Evolutionary conservation across 2,113 vertebrate species (phyloP), one percentile per base, ranked within the genome.

Genomic region (Nanorana parkeri): DNA sequence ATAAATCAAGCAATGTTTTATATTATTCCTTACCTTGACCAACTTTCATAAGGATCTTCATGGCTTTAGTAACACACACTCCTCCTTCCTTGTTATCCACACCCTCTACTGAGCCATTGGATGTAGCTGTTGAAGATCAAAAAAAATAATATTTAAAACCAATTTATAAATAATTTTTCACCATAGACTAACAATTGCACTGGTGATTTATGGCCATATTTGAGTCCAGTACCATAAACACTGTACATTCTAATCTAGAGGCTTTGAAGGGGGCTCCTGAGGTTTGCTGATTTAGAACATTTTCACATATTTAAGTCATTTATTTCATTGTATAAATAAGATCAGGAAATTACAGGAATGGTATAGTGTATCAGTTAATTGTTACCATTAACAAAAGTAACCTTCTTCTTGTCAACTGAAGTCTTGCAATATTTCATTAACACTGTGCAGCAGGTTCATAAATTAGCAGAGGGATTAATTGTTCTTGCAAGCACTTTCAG

Each of bases 41-140:
- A 94, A 99, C 98, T 95, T 98, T 99, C 97, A 99, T 98, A 92
- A 97, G 91, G 89, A 99, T 99, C 94, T 99, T 99, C 98, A 99
- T 99, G 92, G 96, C 96, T 95, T 95, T 97, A 91, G 95, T 96
- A 94, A 96, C 97, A 93, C 98, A 99, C 85, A 99, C 97, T 77
- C 98, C 97, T 86, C 98, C 98, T 89, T 99, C 97, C 93, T 97
- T 97, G 94, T 99, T 99, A 92, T 99, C 95, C 91, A 99, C 93
- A 90, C 98, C 98, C 90, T 99, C 98, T 95, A 97, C 93, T 90
- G 98, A 98, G 91, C 96, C 96, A 87, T 99, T 99, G 84, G 98
- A 99, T 88, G 98, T 99, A 89, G 98, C 97, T 99, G 92, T 88
- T 89, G 90, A 89, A 90, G 85, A 85, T 85, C 81, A 89, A 88